These are phyloP conservation scores for Ischnura elegans DNA, from an alignment of 2,888 invertebrate genomes.

Conservation along the genomic window DNA sequence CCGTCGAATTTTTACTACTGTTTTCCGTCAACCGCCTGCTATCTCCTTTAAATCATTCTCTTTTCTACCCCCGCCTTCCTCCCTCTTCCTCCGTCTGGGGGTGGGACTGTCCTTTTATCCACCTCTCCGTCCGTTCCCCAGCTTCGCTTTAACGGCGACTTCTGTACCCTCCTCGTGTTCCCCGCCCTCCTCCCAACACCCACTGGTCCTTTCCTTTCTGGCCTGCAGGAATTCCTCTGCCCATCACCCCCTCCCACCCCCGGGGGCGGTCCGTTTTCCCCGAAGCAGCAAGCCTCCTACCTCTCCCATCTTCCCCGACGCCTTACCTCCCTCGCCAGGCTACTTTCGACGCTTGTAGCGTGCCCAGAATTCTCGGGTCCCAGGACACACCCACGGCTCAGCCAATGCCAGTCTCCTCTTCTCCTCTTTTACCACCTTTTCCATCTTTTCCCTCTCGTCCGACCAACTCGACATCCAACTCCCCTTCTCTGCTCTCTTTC, in stretches of 20 bases:
- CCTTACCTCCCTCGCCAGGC: background rate
- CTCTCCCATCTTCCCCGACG: background rate
- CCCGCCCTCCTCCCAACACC: background rate
- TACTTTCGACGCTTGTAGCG: constrained; percentile 59
- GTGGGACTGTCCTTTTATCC: background rate
- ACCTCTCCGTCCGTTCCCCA: background rate
- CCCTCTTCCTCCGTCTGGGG: background rate
- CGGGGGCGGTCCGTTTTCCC: background rate
- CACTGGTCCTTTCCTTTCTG: background rate
- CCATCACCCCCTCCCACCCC: background rate
- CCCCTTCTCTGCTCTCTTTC: background rate
- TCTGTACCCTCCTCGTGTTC: background rate
- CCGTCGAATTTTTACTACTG: background rate
- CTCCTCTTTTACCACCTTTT: background rate
- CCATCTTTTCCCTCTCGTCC: constrained; percentile 21
- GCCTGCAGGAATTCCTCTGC: background rate
- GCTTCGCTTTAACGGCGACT: constrained; percentile 6
- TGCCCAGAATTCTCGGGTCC: constrained; percentile 59
- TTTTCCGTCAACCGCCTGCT: background rate
- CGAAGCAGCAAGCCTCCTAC: too few relatives aligned
- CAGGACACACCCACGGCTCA: constrained; percentile 14
- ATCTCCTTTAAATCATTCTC: background rate
- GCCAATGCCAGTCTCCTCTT: constrained; percentile 24
- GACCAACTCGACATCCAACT: background rate
- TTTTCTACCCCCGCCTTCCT: background rate